Base-by-base conservation (phyloP, 2,797 vertebrate species). In the Garrulus glandarius region DNA sequence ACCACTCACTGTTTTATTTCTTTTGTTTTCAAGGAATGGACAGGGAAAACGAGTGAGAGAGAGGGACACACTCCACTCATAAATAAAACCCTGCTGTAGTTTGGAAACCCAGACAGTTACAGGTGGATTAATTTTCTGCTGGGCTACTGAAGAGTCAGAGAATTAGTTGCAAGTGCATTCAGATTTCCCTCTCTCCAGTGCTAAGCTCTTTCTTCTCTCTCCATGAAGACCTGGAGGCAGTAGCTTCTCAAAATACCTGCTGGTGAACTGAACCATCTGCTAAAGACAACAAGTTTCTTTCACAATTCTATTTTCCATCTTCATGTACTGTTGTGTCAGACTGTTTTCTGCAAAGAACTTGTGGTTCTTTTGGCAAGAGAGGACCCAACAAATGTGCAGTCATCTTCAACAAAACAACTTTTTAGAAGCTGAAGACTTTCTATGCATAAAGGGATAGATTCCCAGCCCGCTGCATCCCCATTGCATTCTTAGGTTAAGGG, bases 281-380 rank as follows among this genome's bases (percentile, higher is more conserved):
- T 84, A 6, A 65, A 55, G 72, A 57, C 87, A 85, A 23, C 16
- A 44, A 50, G n/a, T n/a, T 63, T 30, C 21, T 84, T 63, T 50
- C 49, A n/a, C 1, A 2, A 36, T 39, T 61, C 30, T 47, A 2
- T 69, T 95, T 89, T 89, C 64, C 34, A 6, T 76, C 44, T 57
- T 79, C 46, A 24, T 10, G 44, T 68, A 14, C 44, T 87, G 39
- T 83, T 70, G 43, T 74, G 57, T 59, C 59, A 88, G 78, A 65
- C 26, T 50, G 41, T 65, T 94, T 92, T 84, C 75, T 79, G 87
- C 44, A 61, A 84, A 87, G 65, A 87, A 74, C 81, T 83, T 72
- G 41, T 27, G 49, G 56, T 44, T 92, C 44, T 67, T 93, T 64
- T 82, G 88, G 67, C 88, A 84, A 79, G 74, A 93, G 47, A 44